Evolutionary conservation across 2,113 vertebrate species (phyloP).

Genomic region (Aspidoscelis tigris): DNA sequence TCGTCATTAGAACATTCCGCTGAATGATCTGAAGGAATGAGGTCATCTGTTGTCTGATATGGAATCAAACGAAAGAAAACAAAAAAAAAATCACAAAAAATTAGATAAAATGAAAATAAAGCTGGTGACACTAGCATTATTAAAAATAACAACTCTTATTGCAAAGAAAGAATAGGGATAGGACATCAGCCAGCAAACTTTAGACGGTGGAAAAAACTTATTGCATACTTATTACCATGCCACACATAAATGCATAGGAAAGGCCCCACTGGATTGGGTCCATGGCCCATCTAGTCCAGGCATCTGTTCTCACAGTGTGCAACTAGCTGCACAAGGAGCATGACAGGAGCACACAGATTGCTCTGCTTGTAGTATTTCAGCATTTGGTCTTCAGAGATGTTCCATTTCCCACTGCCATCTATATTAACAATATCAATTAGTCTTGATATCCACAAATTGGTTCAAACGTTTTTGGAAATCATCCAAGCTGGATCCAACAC

Average conservation of each 20-base stretch:
- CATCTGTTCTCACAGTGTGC: background rate
- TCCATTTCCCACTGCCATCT: too few relatives aligned
- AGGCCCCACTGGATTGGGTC: too few relatives aligned
- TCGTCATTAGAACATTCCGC: conserved; percentile 98
- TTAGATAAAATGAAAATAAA: conserved; percentile 19
- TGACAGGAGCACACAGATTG: background rate
- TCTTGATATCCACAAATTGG: too few relatives aligned
- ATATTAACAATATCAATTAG: too few relatives aligned
- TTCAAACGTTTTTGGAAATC: too few relatives aligned
- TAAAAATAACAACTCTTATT: background rate
- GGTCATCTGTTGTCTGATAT: conserved; percentile 91
- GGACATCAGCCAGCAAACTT: background rate
- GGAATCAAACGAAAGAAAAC: conserved; percentile 37
- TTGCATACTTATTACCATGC: background rate
- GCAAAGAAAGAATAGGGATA: background rate
- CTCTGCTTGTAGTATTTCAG: too few relatives aligned
- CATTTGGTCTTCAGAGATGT: background rate
- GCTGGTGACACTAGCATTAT: background rate
- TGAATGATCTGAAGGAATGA: conserved; percentile 84
- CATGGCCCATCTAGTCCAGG: too few relatives aligned
- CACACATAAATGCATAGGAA: too few relatives aligned
- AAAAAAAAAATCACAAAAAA: conserved; percentile 1
- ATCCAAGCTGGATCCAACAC: too few relatives aligned
- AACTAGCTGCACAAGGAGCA: background rate
- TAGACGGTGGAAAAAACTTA: background rate